These are phyloP conservation scores for Oreochromis grahami DNA, from an alignment of 2,797 vertebrate genomes.

Conservation along the genomic window DNA sequence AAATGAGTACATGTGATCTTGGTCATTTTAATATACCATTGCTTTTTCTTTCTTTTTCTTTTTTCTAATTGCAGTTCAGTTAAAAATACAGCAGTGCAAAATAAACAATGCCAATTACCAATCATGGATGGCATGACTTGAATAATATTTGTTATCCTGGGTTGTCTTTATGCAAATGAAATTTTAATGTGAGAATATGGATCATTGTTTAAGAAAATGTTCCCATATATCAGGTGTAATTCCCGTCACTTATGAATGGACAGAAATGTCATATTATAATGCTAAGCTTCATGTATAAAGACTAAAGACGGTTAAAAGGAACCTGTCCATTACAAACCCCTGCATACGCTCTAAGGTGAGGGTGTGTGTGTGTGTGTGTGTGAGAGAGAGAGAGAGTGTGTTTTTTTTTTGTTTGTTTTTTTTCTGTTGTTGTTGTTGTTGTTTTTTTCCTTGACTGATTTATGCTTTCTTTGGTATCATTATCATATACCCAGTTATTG, in stretches of 20 bases:
- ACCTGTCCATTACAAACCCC: neutral
- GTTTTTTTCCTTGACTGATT: neutral
- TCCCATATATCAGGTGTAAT: neutral
- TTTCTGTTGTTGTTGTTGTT: neutral
- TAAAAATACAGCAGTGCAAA: neutral
- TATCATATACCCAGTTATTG: neutral
- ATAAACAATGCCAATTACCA: neutral
- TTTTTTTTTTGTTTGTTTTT: neutral
- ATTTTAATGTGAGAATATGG: neutral
- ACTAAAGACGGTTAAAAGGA: neutral
- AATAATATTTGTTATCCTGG: neutral
- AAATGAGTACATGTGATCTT: neutral
- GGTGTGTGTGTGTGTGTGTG: neutral
- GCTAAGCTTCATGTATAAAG: neutral
- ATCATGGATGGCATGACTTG: neutral
- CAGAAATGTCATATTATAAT: neutral
- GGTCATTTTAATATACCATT: neutral
- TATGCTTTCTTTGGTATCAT: neutral
- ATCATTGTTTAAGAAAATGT: neutral
- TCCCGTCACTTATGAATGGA: neutral
- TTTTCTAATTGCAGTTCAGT: neutral
- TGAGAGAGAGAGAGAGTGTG: no score
- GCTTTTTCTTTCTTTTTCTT: neutral
- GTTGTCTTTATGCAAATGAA: neutral
- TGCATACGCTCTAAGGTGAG: neutral